These are phyloP conservation scores for Hippoglossus stenolepis DNA, from an alignment of 2,113 vertebrate genomes.

Conservation along the genomic window DNA sequence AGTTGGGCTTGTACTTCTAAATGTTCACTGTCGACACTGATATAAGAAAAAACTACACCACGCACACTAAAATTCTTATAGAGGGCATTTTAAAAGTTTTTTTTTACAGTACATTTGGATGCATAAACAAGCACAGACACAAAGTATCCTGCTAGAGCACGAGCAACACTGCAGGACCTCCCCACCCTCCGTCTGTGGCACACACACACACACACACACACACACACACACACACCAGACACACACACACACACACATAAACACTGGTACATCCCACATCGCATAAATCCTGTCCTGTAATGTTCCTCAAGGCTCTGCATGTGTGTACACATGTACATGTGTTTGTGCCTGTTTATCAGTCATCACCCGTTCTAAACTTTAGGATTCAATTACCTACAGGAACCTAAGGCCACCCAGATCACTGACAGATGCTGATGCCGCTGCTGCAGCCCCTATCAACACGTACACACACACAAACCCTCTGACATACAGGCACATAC, in stretches of 20 bases:
- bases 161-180: not conserved
- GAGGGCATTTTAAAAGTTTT: not conserved
- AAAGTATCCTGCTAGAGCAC: slow-evolving; percentile 1
- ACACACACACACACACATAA: slow-evolving; percentile 18
- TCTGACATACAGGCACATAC: slow-evolving; percentile 37
- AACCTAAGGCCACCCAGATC: slow-evolving; percentile 79
- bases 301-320: slow-evolving; percentile 1
- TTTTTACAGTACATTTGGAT: not conserved
- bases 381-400: slow-evolving; percentile 83
- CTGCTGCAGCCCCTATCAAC: slow-evolving; percentile 72
- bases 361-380: slow-evolving; percentile 76
- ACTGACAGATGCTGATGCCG: slow-evolving; percentile 77
- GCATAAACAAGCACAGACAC: slow-evolving; percentile 1
- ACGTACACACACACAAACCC: slow-evolving; percentile 34
- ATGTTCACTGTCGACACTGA: too few relatives aligned
- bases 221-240: slow-evolving; percentile 18
- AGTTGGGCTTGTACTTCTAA: not conserved
- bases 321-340: slow-evolving; percentile 9
- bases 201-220: slow-evolving; percentile 18
- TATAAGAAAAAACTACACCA: not conserved
- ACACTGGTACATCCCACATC: slow-evolving; percentile 14
- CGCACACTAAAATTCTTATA: not conserved
- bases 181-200: not conserved
- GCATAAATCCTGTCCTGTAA: slow-evolving; percentile 30
- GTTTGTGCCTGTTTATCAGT: slow-evolving; percentile 66